These are phyloP conservation scores for Clarias gariepinus DNA, from an alignment of 2,113 vertebrate species.

Conservation along the genomic window DNA sequence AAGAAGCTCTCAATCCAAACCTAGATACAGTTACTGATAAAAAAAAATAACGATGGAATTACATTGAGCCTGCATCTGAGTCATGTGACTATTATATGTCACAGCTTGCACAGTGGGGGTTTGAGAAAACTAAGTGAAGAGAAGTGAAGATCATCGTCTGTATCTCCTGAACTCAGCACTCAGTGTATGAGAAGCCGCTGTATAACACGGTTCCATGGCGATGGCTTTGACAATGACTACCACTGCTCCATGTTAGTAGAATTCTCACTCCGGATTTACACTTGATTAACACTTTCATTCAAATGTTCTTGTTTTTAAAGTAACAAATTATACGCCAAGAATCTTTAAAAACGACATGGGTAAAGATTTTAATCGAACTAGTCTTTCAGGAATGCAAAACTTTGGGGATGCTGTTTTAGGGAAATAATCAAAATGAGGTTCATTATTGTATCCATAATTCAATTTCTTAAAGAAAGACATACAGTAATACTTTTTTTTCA, in stretches of 20 bases:
- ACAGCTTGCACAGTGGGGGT: not conserved
- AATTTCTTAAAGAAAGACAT: not conserved
- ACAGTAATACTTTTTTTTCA: not conserved
- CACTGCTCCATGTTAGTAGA: not conserved
- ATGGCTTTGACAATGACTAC: not conserved
- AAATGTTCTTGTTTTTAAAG: not conserved
- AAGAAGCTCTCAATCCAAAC: not conserved
- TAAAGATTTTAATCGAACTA: no score
- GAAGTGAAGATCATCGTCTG: not conserved
- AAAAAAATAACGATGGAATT: no score
- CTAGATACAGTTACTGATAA: no score
- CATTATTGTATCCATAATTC: not conserved
- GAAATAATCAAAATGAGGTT: not conserved
- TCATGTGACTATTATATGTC: not conserved
- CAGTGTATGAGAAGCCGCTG: not conserved
- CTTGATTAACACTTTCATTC: not conserved
- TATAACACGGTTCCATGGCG: not conserved
- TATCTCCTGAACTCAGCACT: not conserved
- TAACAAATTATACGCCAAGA: not conserved
- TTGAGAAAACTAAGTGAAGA: not conserved
- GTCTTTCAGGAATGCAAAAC: not conserved
- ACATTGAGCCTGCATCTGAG: not conserved
- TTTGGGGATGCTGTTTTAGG: not conserved
- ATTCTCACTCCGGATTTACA: not conserved
- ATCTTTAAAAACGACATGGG: no score